Conservation (phyloP, 2,113 vertebrate species). For the Diadophis punctatus region DNA sequence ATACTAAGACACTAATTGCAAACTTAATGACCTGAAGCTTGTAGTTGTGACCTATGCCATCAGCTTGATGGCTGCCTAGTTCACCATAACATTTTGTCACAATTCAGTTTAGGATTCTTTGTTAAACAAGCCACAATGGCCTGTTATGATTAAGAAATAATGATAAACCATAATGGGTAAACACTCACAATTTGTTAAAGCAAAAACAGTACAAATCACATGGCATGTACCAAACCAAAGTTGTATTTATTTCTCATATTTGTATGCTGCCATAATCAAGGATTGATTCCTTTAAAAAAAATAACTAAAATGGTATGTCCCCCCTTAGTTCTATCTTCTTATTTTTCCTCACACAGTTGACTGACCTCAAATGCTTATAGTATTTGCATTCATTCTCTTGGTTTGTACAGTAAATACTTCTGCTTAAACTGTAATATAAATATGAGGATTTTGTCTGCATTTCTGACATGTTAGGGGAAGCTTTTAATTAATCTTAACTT, state of each 20-base stretch:
- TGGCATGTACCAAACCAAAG: neutral
- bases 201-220: neutral
- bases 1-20: neutral
- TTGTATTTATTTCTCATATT: neutral
- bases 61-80: neutral
- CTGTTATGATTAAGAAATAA: neutral
- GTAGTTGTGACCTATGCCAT: neutral
- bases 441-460: neutral
- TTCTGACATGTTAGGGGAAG: neutral
- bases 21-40: neutral
- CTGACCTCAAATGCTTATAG: neutral
- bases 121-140: neutral
- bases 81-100: neutral
- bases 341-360: neutral
- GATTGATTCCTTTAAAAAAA: neutral
- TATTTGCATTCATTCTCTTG: neutral
- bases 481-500: neutral
- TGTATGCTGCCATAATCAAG: neutral
- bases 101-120: neutral
- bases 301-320: neutral
- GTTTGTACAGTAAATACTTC: neutral
- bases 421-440: neutral
- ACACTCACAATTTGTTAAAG: neutral
- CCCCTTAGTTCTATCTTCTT: neutral
- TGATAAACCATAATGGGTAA: neutral